These are phyloP conservation scores for Bhutanitis thaidina DNA, from an alignment of 2,888 invertebrate species.

Conservation along the genomic window DNA sequence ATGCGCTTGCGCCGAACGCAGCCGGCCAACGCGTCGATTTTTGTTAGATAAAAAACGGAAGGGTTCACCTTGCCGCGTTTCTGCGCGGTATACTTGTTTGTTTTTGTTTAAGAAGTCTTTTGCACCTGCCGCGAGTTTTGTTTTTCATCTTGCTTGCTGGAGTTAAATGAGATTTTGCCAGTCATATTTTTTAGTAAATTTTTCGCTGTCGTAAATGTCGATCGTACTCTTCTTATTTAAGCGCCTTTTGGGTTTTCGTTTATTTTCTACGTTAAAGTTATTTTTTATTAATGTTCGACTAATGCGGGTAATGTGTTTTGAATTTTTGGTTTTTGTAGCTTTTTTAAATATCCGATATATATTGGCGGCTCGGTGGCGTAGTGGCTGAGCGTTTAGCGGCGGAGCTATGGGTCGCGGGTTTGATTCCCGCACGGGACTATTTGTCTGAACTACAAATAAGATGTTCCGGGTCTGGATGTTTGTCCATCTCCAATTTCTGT, in stretches of 20 bases:
- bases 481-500: no score
- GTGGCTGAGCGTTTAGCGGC: no score
- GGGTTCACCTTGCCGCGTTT: conserved; percentile 37
- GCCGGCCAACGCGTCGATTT: conserved; percentile 59
- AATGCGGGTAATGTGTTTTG: conserved; percentile 2
- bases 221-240: conserved; percentile 35
- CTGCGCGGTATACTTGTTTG: conserved; percentile 49
- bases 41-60: conserved; percentile 73
- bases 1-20: conserved; percentile 63
- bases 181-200: conserved; percentile 39
- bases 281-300: background rate
- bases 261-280: background rate
- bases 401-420: no score
- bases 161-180: conserved; percentile 50
- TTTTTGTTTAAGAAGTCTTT: conserved; percentile 54
- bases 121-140: conserved; percentile 68
- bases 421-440: no score
- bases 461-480: no score
- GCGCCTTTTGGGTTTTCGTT: conserved; percentile 22
- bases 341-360: no score
- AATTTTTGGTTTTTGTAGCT: background rate
- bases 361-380: no score
- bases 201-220: conserved; percentile 31
- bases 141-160: conserved; percentile 48
- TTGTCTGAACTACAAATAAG: no score